Evolutionary conservation across 1,140 invertebrate genomes (phyloP).

Genomic region (Wiebesia pumilae): DNA sequence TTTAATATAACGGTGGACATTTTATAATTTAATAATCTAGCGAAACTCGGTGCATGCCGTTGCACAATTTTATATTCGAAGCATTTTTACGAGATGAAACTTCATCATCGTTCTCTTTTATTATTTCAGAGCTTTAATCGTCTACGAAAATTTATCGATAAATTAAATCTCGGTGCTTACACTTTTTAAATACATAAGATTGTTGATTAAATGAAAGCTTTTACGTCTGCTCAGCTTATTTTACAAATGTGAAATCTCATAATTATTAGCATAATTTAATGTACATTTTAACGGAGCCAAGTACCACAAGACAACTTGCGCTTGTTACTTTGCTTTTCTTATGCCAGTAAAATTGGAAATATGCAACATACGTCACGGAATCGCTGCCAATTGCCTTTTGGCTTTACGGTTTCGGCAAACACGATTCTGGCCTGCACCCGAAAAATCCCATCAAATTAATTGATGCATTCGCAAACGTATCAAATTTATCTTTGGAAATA

Average conservation of each 20-base stretch:
- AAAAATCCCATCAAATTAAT: constrained; percentile 51
- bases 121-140: background rate
- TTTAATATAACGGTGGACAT: background rate
- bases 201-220: background rate
- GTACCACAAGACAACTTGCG: background rate
- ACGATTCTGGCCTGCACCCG: background rate
- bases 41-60: background rate
- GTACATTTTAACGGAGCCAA: background rate
- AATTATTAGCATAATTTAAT: constrained; percentile 34
- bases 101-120: background rate
- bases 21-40: constrained; percentile 38
- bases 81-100: constrained; percentile 42
- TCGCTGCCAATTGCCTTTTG: constrained; percentile 43
- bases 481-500: background rate
- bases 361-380: constrained; percentile 10
- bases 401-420: constrained; percentile 18
- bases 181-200: background rate
- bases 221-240: background rate
- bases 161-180: background rate
- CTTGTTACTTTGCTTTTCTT: background rate
- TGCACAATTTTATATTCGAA: constrained; percentile 9
- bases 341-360: constrained; percentile 19
- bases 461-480: background rate
- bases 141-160: background rate
- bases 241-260: background rate